Evolutionary conservation across 2,888 invertebrate species (phyloP), one percentile per base, ranked within the genome.

Genomic region (Sinelater perroti): DNA sequence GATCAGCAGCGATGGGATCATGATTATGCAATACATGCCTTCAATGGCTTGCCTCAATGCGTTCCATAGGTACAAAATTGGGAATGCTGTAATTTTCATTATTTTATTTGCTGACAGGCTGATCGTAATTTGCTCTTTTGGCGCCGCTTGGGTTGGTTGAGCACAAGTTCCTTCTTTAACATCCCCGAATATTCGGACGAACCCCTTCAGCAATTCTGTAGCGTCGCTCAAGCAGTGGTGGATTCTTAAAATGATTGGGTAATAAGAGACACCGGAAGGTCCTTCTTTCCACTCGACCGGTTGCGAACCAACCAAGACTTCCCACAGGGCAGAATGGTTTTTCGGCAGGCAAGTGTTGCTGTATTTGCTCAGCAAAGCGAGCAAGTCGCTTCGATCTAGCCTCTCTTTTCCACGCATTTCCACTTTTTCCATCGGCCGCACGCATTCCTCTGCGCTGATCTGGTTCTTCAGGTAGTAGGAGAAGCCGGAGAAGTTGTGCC

Each of bases 171-270:
- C 8, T 1, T 11, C 1, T 38, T 20, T 38, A n/a, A 10, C 14
- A 24, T 49, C 49, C 1, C 24, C 50, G 11, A 50, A 40, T n/a
- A 40, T 40, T n/a, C 18, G 16, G 7, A 38, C 21, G 5, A 50
- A 40, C 1, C n/a, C 16, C 20, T 50, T 17, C 5, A 50, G 8
- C 2, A 50, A 18, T 0, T 16, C 11, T 3, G 50, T 18, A 8
- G 28, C 50, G 28, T 50, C 50, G 3, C 38, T 30, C 13, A 50
- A 50, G 3, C 38, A 26, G 6, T 50, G 50, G 11, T 50, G 38
- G 13, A 50, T 50, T 30, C 50, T 4, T 5, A 50, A 11, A 3
- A 50, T 30, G 3, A 50, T 30, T 0, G 50, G 50, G 7, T 50
- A 50, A 40, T 17, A 50, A 5, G 36, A 13, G 3, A 18, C 13